Evolutionary conservation across 1,140 invertebrate genomes (phyloP).

Genomic region (Bilobella aurantiaca): DNA sequence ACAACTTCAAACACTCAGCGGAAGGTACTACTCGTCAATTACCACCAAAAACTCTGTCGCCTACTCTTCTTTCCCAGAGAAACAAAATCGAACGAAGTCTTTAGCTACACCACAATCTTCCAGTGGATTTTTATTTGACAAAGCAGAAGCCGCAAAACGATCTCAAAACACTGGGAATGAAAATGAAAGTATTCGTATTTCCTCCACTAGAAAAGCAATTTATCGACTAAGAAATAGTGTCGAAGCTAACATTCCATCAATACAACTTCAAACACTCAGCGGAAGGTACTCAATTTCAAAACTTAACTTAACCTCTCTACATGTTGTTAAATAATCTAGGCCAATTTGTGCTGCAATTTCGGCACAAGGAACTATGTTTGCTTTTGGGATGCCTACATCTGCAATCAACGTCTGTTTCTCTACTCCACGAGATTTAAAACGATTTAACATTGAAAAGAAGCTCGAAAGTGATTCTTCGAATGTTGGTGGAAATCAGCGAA

Average conservation of each 20-base stretch:
- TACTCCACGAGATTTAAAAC: neutral
- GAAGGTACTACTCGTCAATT: conserved; percentile 13
- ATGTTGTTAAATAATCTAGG: no score
- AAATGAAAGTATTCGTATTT: no score
- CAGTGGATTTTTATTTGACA: neutral
- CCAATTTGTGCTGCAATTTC: conserved; percentile 26
- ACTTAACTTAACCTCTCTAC: no score
- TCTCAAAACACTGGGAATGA: no score
- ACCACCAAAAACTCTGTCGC: neutral
- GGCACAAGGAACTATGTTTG: conserved; percentile 19
- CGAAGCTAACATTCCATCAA: conserved; percentile 12
- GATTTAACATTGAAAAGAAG: neutral
- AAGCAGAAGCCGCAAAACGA: neutral
- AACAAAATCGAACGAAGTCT: neutral
- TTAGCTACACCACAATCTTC: neutral
- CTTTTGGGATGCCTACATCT: conserved; percentile 25
- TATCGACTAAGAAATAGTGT: conserved; percentile 10
- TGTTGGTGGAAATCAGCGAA: neutral
- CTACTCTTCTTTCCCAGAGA: neutral
- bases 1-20: conserved; percentile 16
- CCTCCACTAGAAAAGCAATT: conserved; percentile 9
- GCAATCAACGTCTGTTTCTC: conserved; percentile 19
- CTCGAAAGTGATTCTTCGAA: neutral
- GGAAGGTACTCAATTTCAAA: conserved; percentile 14
- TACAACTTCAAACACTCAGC: conserved; percentile 18